Percentiles rank a stretch among this genome's conserved stretches.
Evolutionary conservation across 2,888 invertebrate genomes (phyloP).

Genomic region (Horisme vitalbata): DNA sequence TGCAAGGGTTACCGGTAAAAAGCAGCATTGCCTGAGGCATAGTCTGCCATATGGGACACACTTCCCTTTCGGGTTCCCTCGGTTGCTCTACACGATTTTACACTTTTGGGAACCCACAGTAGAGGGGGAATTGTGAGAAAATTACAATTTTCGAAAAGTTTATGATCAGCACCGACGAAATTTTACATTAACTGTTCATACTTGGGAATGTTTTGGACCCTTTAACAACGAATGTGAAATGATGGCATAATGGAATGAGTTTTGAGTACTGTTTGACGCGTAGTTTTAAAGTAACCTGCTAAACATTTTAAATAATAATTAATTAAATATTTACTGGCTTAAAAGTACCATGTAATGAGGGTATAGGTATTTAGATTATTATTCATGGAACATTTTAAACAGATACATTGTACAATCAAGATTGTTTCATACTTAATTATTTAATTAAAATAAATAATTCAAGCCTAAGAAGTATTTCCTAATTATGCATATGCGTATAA

Average conservation of each 20-base stretch:
- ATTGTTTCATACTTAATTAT: too few species aligned
- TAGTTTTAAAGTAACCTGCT: too few species aligned
- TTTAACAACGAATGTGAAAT: slow-evolving; percentile 11
- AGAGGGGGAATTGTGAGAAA: slow-evolving; percentile 44
- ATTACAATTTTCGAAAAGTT: slow-evolving; percentile 46
- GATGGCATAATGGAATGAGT: background rate
- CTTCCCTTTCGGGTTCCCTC: slow-evolving; percentile 54
- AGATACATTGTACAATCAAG: too few species aligned
- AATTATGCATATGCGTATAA: too few species aligned
- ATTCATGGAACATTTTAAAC: too few species aligned
- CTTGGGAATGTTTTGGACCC: slow-evolving; percentile 4
- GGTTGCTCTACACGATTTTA: slow-evolving; percentile 70
- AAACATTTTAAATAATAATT: too few species aligned
- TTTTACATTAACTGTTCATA: slow-evolving; percentile 34
- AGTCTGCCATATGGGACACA: slow-evolving; percentile 58
- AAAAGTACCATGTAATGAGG: too few species aligned
- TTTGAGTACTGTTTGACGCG: too few species aligned
- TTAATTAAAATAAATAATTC: too few species aligned
- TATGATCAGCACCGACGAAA: slow-evolving; percentile 43
- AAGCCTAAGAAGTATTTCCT: too few species aligned
- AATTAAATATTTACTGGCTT: too few species aligned
- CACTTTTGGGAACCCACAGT: slow-evolving; percentile 61
- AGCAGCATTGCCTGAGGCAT: slow-evolving; percentile 55
- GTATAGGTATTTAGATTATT: too few species aligned
- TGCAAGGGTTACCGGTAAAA: slow-evolving; percentile 51